Conservation (phyloP, 2,113 vertebrate genomes). For the Xiphophorus maculatus region DNA sequence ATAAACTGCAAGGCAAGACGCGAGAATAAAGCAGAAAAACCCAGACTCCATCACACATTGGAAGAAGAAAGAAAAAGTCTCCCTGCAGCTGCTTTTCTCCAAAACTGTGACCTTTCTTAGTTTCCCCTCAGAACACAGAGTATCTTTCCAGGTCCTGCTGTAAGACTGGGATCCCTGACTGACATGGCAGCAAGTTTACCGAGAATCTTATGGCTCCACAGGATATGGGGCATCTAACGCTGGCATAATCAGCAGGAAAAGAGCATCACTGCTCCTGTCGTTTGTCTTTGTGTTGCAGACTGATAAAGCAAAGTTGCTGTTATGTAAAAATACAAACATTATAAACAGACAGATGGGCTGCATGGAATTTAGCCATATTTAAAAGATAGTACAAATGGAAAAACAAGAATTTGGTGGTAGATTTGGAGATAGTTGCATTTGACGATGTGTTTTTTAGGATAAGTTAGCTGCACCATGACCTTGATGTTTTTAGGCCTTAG, state of each 20-base stretch:
- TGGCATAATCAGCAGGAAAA: conserved; percentile 71
- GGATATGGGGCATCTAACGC: conserved; percentile 48
- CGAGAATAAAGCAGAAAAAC: conserved; percentile 50
- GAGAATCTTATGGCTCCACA: conserved; percentile 36
- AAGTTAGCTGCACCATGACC: not conserved
- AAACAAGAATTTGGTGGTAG: not conserved
- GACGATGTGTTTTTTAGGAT: not conserved
- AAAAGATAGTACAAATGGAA: not conserved
- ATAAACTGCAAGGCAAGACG: conserved; percentile 30
- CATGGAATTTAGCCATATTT: not conserved
- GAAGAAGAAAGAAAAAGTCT: conserved; percentile 18
- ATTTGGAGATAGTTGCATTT: not conserved
- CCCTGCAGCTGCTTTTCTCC: conserved; percentile 31
- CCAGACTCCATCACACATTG: conserved; percentile 63
- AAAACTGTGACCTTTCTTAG: conserved; percentile 47
- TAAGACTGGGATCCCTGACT: conserved; percentile 44
- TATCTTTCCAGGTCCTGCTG: conserved; percentile 34
- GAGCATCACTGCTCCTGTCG: conserved; percentile 24
- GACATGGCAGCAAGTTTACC: conserved; percentile 45
- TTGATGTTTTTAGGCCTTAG: not conserved
- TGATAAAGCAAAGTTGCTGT: conserved; percentile 55
- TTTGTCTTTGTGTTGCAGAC: conserved; percentile 36
- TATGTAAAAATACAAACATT: not conserved
- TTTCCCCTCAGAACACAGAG: conserved; percentile 18
- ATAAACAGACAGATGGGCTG: too few species aligned